Evolutionary conservation across 2,797 vertebrate species (phyloP), one percentile per base, ranked within the genome.

Genomic region (Dendrocincla tyrannina): DNA sequence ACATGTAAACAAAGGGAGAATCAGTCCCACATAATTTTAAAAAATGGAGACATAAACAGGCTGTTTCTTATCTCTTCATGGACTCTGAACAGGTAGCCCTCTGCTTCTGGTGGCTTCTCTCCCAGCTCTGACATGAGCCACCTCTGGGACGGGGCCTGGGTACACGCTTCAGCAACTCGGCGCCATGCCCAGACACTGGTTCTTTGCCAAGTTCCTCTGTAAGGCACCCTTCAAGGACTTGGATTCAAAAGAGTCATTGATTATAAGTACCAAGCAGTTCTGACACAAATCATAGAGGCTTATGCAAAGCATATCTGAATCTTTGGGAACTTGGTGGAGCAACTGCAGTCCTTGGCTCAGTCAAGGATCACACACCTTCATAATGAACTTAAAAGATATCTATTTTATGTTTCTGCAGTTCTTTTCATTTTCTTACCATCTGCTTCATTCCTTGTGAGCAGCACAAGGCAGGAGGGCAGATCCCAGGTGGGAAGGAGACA

Each of bases 191-290:
- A 77, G 74, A n/a, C 1, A 0, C 18, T 59, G 90, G 23, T 73
- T 70, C 67, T 72, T 77, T 30, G 49, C 85, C 94, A 91, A 68
- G 64, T 33, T 82, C 78, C 46, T 85, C 81, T 81, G 11, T 59
- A 87, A 85, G 56, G n/a, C 60, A 90, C 42, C 24, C 53, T 85
- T 91, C 77, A 83, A 93, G 88, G 77, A 84, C 74, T 95, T 77
- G 28, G 41, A 32, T 80, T 81, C 80, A 60, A 81, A 85, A 78
- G 9, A 89, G 25, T 37, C 4, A 0, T 52, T 52, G 35, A 81
- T 88, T 81, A 76, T 39, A 91, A 91, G 35, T 67, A 91, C 44
- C 73, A 74, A 81, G 20, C 13, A 70, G 42, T 79, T 88, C 93
- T 90, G 70, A 79, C 20, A 84, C 63, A 93, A 83, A 63, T 59